A percentile compares a stretch with the other conserved stretches of the same genome.
These are phyloP conservation scores for Hypomesus transpacificus DNA, from an alignment of 2,113 vertebrate species.

Conservation along the genomic window DNA sequence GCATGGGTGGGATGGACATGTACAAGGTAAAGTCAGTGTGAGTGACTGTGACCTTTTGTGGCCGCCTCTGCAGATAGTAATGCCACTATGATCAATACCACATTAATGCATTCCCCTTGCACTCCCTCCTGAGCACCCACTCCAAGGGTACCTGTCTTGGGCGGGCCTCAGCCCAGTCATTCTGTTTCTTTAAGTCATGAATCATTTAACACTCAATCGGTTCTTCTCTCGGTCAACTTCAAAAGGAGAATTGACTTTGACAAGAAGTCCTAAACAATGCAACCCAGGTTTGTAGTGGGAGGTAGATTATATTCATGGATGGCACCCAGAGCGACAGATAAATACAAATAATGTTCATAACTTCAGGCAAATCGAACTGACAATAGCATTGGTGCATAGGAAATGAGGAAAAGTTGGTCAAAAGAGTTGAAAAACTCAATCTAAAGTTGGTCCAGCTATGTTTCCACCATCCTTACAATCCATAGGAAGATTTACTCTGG, in stretches of 20 bases:
- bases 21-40: slow-evolving; percentile 18
- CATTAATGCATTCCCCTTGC: slow-evolving; percentile 44
- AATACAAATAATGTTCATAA: no score
- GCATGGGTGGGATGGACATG: slow-evolving; percentile 2
- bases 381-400: no score
- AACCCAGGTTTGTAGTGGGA: no score
- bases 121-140: slow-evolving; percentile 22
- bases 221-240: not conserved
- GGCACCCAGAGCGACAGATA: no score
- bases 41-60: slow-evolving; percentile 31
- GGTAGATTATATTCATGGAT: no score
- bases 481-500: no score
- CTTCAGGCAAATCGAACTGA: no score
- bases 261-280: no score
- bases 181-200: slow-evolving; percentile 32
- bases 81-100: slow-evolving; percentile 54
- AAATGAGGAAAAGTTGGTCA: no score
- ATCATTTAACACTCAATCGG: slow-evolving; percentile 37
- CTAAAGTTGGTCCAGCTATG: no score
- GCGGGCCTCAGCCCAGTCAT: slow-evolving; percentile 36
- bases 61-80: slow-evolving; percentile 47
- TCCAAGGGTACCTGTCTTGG: slow-evolving; percentile 43
- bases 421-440: no score
- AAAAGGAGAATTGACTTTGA: not conserved
- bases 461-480: no score